Evolutionary conservation across 2,113 vertebrate genomes (phyloP), one percentile per base, ranked within the genome.

Genomic region (Tylochromis polylepis): DNA sequence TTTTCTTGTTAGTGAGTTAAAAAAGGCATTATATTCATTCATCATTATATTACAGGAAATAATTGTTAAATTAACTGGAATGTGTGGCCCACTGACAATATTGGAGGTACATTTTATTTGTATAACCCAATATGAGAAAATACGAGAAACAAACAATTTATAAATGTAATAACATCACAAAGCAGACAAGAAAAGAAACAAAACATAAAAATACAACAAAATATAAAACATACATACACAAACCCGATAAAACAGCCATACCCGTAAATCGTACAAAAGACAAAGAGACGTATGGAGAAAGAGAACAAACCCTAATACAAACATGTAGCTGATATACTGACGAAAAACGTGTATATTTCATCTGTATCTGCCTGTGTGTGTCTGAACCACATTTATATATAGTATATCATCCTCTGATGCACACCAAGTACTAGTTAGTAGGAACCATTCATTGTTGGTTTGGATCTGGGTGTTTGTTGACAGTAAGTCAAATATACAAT

Each of bases 101-200:
- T n/a, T n/a, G 59, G 31, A 62, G 58, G 58, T 36, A 4, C 18
- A 11, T 62, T 34, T 34, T 62, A 31, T 62, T 34, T 62, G 59
- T 36, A 20, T 34, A 62, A 20, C 18, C 3, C 0, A 62, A 7
- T 31, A 0, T 0, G 6, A 57, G 56, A 57, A 57, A 27, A 57
- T 57, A 57, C 27, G 24, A 57, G n/a, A n/a, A n/a, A n/a, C n/a
- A n/a, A n/a, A n/a, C n/a, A 57, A 55, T 55, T 9, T 55, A 55
- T 27, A 58, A 58, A 1, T 18, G 2, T 31, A 29, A 10, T 62
- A 34, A 36, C 1, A 1, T 34, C 1, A 60, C 4, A 34, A 60
- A 18, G 5, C 16, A 36, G 16, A 62, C 59, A 62, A 34, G 27
- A 34, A 34, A 60, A 60, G 24, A 59, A 59, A 59, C 57, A 1